Evolutionary conservation across 2,888 invertebrate species (phyloP).

Genomic region (Notodonta ziczac): DNA sequence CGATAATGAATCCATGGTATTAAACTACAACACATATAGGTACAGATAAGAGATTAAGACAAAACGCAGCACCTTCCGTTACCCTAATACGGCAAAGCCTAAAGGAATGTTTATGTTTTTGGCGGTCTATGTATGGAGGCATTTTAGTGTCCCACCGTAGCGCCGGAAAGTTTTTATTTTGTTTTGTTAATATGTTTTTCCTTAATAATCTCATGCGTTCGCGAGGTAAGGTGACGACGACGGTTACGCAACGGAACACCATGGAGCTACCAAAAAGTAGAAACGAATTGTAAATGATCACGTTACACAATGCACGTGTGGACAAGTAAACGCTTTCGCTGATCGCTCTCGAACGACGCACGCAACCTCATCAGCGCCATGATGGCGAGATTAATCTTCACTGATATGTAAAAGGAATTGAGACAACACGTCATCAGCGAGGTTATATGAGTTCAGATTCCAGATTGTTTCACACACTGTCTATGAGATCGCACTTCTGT

Average conservation of each 20-base stretch:
- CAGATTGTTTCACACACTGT: neutral
- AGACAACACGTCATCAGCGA: neutral
- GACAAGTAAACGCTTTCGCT: constrained; percentile 24
- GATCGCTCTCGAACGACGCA: constrained; percentile 21
- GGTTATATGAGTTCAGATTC: neutral
- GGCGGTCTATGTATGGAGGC: no score
- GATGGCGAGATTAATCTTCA: constrained; percentile 15
- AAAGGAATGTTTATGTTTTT: no score
- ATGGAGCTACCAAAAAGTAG: constrained; percentile 11
- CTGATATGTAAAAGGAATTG: constrained; percentile 4
- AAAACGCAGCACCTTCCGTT: no score
- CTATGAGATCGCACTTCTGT: neutral
- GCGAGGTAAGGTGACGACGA: neutral
- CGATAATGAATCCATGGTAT: neutral
- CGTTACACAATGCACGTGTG: constrained; percentile 22
- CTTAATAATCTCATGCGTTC: neutral
- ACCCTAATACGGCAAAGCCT: no score
- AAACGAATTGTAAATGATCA: constrained; percentile 19
- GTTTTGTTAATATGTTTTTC: neutral
- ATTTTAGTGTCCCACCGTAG: no score
- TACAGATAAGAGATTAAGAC: no score
- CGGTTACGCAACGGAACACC: constrained; percentile 19
- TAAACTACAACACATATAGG: neutral
- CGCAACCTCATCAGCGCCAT: constrained; percentile 24
- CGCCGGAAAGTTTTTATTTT: no score